Evolutionary conservation across 2,113 vertebrate genomes (phyloP).

Genomic region (Plectropomus leopardus): DNA sequence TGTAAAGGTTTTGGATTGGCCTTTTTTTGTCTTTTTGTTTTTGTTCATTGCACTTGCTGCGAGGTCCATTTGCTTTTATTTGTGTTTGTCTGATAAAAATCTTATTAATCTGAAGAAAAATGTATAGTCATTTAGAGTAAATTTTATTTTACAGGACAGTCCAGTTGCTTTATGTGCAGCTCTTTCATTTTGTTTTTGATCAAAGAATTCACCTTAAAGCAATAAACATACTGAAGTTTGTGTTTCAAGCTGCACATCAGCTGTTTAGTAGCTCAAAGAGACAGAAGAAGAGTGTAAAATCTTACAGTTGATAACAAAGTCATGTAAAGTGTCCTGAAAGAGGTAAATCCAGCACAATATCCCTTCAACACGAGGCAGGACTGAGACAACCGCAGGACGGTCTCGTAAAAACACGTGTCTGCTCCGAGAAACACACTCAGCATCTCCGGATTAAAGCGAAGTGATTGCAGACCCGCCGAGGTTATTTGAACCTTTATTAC

Average conservation of each 20-base stretch:
- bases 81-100: no score
- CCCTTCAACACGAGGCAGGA: neutral
- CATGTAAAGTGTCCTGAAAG: neutral
- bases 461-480: conserved; percentile 71
- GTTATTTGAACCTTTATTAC: conserved; percentile 78
- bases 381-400: neutral
- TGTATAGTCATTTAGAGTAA: no score
- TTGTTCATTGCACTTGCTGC: no score
- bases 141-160: no score
- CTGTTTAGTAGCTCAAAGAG: neutral
- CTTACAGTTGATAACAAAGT: neutral
- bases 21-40: no score
- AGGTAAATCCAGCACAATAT: neutral
- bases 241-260: neutral
- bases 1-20: no score
- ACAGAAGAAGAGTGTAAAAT: neutral
- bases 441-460: conserved; percentile 72
- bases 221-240: no score
- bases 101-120: no score
- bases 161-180: no score
- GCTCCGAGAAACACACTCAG: conserved; percentile 61
- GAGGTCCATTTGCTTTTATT: no score
- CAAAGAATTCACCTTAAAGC: no score
- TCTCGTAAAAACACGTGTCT: conserved; percentile 55
- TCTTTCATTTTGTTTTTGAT: no score